phyloP scores from a whole-genome alignment of 2,888 invertebrate species.

The Amphimallon solstitiale region DNA sequence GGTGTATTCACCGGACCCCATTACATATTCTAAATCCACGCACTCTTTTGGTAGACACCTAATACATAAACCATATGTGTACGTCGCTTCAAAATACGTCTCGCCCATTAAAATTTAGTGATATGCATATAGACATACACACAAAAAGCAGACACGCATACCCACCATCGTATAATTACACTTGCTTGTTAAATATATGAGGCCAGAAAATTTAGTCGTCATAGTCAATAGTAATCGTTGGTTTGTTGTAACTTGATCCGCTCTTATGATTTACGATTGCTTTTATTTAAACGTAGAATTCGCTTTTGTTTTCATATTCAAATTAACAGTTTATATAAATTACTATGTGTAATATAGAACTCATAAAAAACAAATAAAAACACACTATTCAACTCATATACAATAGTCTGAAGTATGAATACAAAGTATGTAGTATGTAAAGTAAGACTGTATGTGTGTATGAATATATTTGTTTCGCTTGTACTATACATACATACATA shows the following conservation, averaged over 20 bases:
- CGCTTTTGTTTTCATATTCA: slow-evolving; percentile 40
- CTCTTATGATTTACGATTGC: slow-evolving; percentile 20
- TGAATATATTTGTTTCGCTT: slow-evolving; percentile 34
- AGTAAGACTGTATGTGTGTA: slow-evolving; percentile 31
- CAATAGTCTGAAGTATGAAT: slow-evolving; percentile 32
- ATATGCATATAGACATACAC: not conserved
- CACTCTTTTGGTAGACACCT: no score
- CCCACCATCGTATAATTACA: slow-evolving; percentile 20
- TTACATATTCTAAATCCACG: not conserved
- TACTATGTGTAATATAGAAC: slow-evolving; percentile 35
- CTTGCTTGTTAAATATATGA: slow-evolving; percentile 15
- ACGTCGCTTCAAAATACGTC: no score
- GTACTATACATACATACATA: not conserved
- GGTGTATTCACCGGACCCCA: not conserved
- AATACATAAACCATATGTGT: no score
- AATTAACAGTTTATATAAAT: slow-evolving; percentile 39
- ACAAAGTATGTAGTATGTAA: slow-evolving; percentile 32
- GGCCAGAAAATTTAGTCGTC: slow-evolving; percentile 19
- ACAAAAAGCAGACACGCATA: not conserved
- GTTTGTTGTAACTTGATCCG: slow-evolving; percentile 30
- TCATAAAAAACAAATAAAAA: slow-evolving; percentile 24
- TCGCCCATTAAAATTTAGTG: no score
- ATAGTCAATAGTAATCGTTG: slow-evolving; percentile 13
- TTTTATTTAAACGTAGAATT: slow-evolving; percentile 11
- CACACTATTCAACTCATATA: slow-evolving; percentile 10